Evolutionary conservation across 2,888 invertebrate genomes (phyloP).

Genomic region (Drosophila borealis): DNA sequence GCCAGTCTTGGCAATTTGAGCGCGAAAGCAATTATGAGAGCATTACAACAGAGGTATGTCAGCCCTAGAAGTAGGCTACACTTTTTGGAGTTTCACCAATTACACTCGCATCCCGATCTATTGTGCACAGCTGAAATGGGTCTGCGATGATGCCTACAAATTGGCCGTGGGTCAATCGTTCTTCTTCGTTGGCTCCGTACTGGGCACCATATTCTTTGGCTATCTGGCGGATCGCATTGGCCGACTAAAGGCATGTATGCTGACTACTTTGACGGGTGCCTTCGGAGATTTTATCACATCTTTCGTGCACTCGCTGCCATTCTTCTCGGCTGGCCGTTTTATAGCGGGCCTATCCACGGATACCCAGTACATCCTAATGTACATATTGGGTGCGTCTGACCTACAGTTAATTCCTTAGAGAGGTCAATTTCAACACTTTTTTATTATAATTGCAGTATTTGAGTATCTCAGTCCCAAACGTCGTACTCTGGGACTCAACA

Average conservation of each 20-base stretch:
- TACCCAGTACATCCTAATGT: slow-evolving; percentile 87
- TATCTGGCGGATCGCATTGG: slow-evolving; percentile 86
- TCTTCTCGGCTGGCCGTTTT: slow-evolving; percentile 86
- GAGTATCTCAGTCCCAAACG: slow-evolving; percentile 87
- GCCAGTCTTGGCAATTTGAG: slow-evolving; percentile 87
- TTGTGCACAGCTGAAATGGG: slow-evolving; percentile 86
- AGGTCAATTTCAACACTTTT: neutral
- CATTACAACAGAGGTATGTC: slow-evolving; percentile 87
- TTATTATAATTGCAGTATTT: slow-evolving; percentile 85
- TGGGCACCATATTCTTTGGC: slow-evolving; percentile 87
- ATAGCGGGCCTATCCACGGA: slow-evolving; percentile 87
- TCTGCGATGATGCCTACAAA: slow-evolving; percentile 87
- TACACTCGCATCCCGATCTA: slow-evolving; percentile 46
- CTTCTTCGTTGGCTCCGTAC: slow-evolving; percentile 87
- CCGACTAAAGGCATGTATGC: slow-evolving; percentile 86
- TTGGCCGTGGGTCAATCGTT: slow-evolving; percentile 87
- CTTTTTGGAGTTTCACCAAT: neutral
- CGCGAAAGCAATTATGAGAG: slow-evolving; percentile 86
- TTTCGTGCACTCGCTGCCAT: slow-evolving; percentile 84
- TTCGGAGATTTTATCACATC: slow-evolving; percentile 86
- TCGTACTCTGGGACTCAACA: slow-evolving; percentile 87
- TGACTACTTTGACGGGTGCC: slow-evolving; percentile 86
- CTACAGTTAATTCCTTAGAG: accelerated
- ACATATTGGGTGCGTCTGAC: slow-evolving; percentile 86
- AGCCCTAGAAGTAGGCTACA: slow-evolving; percentile 50